Evolutionary conservation across 2,113 vertebrate species (phyloP).

Genomic region (Pica pica): DNA sequence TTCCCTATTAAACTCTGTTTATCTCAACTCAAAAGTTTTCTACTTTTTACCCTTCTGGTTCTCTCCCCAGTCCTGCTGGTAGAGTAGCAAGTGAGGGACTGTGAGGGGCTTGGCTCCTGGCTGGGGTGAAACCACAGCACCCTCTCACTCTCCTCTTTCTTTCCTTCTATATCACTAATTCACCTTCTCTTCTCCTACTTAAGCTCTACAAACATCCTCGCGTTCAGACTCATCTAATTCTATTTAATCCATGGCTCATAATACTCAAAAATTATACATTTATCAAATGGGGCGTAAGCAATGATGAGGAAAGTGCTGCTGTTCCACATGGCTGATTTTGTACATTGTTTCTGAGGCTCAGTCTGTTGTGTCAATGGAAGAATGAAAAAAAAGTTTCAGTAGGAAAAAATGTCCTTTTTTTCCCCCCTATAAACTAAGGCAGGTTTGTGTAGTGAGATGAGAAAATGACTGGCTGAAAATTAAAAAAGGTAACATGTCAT

Average conservation of each 20-base stretch:
- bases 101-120: neutral
- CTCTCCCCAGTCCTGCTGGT: fast-evolving
- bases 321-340: neutral
- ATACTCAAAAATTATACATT: neutral
- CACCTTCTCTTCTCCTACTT: neutral
- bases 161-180: neutral
- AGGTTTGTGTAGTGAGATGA: neutral
- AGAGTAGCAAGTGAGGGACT: neutral
- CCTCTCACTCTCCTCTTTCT: neutral
- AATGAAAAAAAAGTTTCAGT: neutral
- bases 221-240: neutral
- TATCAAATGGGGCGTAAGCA: neutral
- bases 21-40: neutral
- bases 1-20: neutral
- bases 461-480: neutral
- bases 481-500: neutral
- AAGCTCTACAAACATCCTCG: fast-evolving
- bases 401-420: neutral
- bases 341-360: neutral
- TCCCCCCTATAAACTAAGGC: neutral
- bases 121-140: neutral
- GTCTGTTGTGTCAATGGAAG: neutral
- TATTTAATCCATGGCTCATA: neutral
- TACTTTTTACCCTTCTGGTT: neutral
- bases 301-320: neutral